phyloP scores from a whole-genome alignment of 2,888 invertebrate genomes.

The Chrysolina haemoptera region DNA sequence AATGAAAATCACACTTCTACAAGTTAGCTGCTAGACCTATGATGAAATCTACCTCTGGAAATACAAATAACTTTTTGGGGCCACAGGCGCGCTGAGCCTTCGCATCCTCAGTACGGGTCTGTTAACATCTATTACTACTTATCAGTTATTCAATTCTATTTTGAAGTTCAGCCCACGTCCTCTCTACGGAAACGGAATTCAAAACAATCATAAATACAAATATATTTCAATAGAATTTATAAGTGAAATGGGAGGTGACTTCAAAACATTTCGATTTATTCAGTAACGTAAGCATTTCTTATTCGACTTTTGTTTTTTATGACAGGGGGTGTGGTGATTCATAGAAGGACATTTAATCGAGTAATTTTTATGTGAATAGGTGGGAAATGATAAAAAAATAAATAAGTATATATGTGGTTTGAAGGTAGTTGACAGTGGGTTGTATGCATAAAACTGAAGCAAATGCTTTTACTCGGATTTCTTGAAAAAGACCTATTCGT shows the following conservation, averaged over 20 bases:
- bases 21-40: too few species aligned
- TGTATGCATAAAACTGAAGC: too few species aligned
- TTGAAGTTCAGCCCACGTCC: conserved; percentile 44
- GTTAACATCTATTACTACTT: conserved; percentile 27
- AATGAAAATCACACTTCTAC: too few species aligned
- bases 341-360: too few species aligned
- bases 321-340: neutral
- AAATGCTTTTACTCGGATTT: too few species aligned
- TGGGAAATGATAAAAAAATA: too few species aligned
- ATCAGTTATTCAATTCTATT: conserved; percentile 33
- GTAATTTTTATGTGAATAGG: too few species aligned
- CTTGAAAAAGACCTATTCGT: too few species aligned
- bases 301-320: neutral
- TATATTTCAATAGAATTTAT: conserved; percentile 38
- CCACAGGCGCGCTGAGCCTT: neutral
- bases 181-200: conserved; percentile 44
- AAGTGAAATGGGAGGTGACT: conserved; percentile 36
- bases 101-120: conserved; percentile 22
- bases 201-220: conserved; percentile 47
- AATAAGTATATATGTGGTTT: too few species aligned
- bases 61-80: neutral
- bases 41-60: neutral
- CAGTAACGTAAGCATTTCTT: conserved; percentile 1
- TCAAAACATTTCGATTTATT: conserved; percentile 25
- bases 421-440: too few species aligned